Conservation (phyloP, 2,113 vertebrate genomes). For the Calonectris borealis region DNA sequence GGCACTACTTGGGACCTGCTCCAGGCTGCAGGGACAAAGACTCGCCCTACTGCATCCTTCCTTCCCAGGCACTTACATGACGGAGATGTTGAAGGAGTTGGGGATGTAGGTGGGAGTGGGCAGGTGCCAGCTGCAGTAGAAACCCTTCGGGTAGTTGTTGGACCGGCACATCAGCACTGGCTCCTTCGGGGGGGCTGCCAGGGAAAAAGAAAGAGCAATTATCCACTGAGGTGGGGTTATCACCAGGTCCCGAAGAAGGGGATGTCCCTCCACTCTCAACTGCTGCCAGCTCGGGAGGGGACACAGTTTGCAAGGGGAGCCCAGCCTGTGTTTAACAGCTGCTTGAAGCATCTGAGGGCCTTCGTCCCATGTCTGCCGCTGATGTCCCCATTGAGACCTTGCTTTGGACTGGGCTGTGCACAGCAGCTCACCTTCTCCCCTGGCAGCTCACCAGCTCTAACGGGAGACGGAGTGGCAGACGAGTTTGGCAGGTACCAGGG, state of each 20-base stretch:
- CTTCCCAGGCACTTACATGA: conserved; percentile 83
- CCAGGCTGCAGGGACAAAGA: background rate
- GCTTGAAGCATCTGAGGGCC: background rate
- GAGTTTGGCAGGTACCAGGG: background rate
- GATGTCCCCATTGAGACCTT: background rate
- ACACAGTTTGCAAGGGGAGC: background rate
- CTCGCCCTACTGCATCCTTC: background rate
- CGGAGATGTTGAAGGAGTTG: conserved; percentile 89
- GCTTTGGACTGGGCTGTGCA: background rate
- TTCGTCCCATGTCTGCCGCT: background rate
- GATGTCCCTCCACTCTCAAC: background rate
- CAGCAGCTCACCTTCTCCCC: background rate
- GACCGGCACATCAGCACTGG: conserved; percentile 90
- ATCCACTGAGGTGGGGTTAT: background rate
- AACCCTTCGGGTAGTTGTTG: conserved; percentile 95
- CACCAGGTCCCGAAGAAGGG: background rate
- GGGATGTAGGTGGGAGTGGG: conserved; percentile 87
- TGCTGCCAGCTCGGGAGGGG: background rate
- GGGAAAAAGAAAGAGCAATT: conserved; percentile 10
- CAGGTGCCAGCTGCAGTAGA: conserved; percentile 98
- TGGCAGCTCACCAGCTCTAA: background rate
- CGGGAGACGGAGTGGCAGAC: background rate
- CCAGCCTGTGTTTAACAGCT: background rate
- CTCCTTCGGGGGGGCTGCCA: conserved; percentile 81
- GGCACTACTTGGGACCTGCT: background rate